Evolutionary conservation across 2,113 vertebrate species (phyloP).

Genomic region (Pteruthius melanotis): DNA sequence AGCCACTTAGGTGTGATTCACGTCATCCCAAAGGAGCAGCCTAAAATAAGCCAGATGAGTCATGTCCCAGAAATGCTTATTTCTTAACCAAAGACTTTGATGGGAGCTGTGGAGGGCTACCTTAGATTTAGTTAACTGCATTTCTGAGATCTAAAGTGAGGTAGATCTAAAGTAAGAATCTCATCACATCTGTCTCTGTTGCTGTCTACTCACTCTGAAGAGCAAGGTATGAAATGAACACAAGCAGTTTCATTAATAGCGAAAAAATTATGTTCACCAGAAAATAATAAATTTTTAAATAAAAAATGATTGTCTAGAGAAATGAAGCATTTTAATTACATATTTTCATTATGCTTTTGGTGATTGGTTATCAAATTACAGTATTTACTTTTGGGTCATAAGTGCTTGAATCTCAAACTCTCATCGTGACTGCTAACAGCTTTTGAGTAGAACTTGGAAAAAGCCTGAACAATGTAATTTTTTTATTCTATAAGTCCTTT

Average conservation of each 20-base stretch:
- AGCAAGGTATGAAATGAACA: background rate
- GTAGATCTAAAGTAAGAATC: background rate
- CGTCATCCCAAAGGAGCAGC: background rate
- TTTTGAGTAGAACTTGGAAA: background rate
- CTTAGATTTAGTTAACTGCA: background rate
- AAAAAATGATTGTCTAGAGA: background rate
- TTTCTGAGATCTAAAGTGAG: background rate
- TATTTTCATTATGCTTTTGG: background rate
- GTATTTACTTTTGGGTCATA: background rate
- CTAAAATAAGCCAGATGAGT: constrained; percentile 31
- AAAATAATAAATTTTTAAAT: background rate
- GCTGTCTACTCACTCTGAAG: background rate
- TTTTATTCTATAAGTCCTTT: background rate
- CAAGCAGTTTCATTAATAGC: background rate
- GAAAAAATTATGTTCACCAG: background rate
- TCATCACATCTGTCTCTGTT: background rate
- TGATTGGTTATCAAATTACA: background rate
- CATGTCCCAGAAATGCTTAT: background rate
- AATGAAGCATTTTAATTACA: background rate
- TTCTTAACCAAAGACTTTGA: constrained; percentile 4
- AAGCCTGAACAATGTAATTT: background rate
- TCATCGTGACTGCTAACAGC: background rate
- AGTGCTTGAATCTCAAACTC: background rate
- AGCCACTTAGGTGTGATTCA: background rate
- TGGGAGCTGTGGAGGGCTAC: background rate